Evolutionary conservation across 2,888 invertebrate species (phyloP), one percentile per base, ranked within the genome.

Genomic region (Lithophane ornitopus): DNA sequence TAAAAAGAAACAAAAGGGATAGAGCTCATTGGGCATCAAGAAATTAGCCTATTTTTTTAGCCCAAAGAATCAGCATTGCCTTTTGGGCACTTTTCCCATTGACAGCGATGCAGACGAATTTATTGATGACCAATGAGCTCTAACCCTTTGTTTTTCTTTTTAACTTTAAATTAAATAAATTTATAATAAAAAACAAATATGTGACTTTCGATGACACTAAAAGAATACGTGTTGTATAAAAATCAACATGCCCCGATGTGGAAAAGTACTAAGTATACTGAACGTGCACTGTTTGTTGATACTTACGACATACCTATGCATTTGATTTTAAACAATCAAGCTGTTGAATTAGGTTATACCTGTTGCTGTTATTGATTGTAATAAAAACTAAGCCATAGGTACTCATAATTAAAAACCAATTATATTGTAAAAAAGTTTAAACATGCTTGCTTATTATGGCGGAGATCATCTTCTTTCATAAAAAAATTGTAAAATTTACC

Each of bases 241-340:
- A 22, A 56, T 34, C 28, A 26, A 22, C 12, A 46, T 75, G 34
- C 3, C 52, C 6, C 6, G 34, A 6, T 11, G 14, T 49, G 54
- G 34, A 70, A 66, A 65, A 59, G 7, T 76, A 68, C 76, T 58
- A 12, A 19, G 19, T 63, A 68, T n/a, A 39, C 6, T 9, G 6
- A 58, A 81, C 49, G 58, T 44, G 28, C 49, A 26, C 28, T 22
- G n/a, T 67, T 78, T 80, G 61, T 80, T 67, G 66, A 82, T 67
- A 70, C 22, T 69, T 9, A 7, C n/a, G 54, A 62, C 70, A 70
- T 34, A 52, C 28, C 22, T 41, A n/a, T 54, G 39, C 7, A 46
- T 70, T 58, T 75, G 41, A 82, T 76, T 67, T 67, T 63, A 77
- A 68, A 80, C 70, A 80, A 78, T 52, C 66, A 22, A 62, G 3